Conservation (phyloP, 2,113 vertebrate species). For the Gracilinanus agilis region DNA sequence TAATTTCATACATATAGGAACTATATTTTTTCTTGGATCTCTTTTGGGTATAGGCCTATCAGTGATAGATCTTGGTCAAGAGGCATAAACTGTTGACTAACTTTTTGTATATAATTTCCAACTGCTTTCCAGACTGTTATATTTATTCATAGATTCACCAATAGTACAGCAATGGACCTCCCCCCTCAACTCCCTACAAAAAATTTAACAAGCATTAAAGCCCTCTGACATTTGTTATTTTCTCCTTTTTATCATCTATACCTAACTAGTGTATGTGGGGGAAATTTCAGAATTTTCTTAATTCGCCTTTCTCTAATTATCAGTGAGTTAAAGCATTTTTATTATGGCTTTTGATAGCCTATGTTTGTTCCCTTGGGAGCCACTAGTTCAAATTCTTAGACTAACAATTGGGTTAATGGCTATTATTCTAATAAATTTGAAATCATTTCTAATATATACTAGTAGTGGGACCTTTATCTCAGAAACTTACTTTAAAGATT, state of each 20-base stretch:
- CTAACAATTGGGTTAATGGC: neutral
- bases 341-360: neutral
- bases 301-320: neutral
- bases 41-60: neutral
- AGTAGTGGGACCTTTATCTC: neutral
- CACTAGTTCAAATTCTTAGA: neutral
- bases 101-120: neutral
- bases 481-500: neutral
- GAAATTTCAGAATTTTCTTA: neutral
- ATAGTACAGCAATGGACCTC: neutral
- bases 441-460: neutral
- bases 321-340: neutral
- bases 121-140: neutral
- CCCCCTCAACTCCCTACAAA: neutral
- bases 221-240: too few species aligned
- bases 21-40: neutral
- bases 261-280: neutral
- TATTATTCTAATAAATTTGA: too few species aligned
- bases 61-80: neutral
- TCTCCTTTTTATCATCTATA: neutral
- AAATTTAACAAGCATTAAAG: too few species aligned
- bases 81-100: neutral
- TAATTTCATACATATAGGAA: neutral
- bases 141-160: neutral
- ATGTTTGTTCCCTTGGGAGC: neutral